Base-by-base conservation (phyloP, 92 coral and sea anemone species). In the Nematostella vectensis region DNA sequence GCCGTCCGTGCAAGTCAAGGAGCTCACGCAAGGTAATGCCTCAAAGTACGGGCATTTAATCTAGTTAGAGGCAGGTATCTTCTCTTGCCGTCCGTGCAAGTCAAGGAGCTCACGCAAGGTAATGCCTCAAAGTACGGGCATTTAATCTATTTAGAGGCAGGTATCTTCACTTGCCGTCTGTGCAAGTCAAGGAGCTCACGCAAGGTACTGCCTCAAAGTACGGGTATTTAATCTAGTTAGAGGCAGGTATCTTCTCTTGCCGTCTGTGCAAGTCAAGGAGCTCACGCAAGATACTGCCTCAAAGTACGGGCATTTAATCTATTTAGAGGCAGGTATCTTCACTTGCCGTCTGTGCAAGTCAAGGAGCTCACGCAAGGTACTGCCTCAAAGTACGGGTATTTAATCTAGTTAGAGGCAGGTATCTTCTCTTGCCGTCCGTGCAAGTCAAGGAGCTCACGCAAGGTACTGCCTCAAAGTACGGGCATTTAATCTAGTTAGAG, bases 1-100 rank as follows among this genome's bases (percentile, higher is more conserved):
- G 2, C 97, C 97, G 6, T 85, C 97, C 0, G 82, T 81, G 15
- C 95, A 89, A 72, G 97, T 89, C 39, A 85, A 77, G 58, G 97
- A 85, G 43, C 80, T 89, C 1, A 72, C 78, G 48, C 88, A 76
- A 59, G 94, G 97, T 85, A 27, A 47, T 85, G 47, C 45, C 13
- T n/a, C 12, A 16, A n/a, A n/a, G n/a, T n/a, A n/a, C n/a, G n/a
- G n/a, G n/a, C n/a, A n/a, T n/a, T n/a, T n/a, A n/a, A n/a, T n/a
- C n/a, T n/a, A n/a, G n/a, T n/a, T n/a, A n/a, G n/a, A 63, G 97
- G 91, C 1, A 75, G 93, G 30, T 76, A 81, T 62, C 43, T 89
- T 1, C 66, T 89, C n/a, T 63, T 80, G 2, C 97, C 97, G 6
- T 85, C 97, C 0, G 82, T 81, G 15, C 95, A 89, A 72, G 97